Conservation (phyloP, 1,140 invertebrate genomes). For the Pseudoatta argentina region DNA sequence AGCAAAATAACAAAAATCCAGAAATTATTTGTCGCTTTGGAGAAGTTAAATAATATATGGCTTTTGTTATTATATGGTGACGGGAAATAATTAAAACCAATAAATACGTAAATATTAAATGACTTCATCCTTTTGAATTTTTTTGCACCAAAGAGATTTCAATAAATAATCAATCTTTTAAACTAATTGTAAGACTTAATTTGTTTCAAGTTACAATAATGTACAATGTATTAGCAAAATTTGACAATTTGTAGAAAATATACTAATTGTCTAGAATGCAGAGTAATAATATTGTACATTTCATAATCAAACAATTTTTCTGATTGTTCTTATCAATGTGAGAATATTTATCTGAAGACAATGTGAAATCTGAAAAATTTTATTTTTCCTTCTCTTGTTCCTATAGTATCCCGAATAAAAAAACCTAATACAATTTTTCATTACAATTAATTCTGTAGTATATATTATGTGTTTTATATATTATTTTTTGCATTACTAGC, state of each 20-base stretch:
- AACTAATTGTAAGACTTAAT: background rate
- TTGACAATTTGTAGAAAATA: background rate
- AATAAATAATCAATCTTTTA: background rate
- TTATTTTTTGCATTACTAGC: background rate
- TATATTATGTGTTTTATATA: background rate
- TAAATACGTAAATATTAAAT: slow-evolving; percentile 66
- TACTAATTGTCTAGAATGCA: slow-evolving; percentile 20
- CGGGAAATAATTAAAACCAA: slow-evolving; percentile 68
- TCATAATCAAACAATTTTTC: slow-evolving; percentile 28
- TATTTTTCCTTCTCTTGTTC: background rate
- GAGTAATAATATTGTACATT: slow-evolving; percentile 32
- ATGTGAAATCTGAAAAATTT: slow-evolving; percentile 38
- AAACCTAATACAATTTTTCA: background rate
- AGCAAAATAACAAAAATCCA: slow-evolving; percentile 48
- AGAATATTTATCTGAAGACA: slow-evolving; percentile 19
- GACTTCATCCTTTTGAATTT: background rate
- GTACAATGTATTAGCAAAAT: slow-evolving; percentile 15
- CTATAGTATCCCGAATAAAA: background rate
- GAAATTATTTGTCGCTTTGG: background rate
- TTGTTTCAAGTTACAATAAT: background rate
- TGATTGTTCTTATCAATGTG: slow-evolving; percentile 1
- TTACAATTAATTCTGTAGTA: background rate
- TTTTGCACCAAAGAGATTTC: background rate
- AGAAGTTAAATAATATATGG: slow-evolving; percentile 8
- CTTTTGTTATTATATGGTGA: slow-evolving; percentile 67